Conservation (phyloP, 2,113 vertebrate species). For the Cryptomyrus ogoouensis region DNA sequence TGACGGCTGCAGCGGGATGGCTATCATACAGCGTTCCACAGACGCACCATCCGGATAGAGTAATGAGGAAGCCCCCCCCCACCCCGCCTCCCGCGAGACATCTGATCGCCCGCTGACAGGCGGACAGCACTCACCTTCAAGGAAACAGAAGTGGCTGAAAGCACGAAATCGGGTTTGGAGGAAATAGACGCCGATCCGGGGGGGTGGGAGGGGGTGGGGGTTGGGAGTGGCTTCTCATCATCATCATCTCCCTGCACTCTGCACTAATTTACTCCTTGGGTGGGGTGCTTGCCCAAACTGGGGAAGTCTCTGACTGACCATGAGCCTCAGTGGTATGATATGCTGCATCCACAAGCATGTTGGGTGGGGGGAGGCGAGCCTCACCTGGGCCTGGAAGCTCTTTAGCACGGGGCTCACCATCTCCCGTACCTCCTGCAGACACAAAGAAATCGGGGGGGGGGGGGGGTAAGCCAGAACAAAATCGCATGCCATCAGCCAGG, state of each 20-base stretch:
- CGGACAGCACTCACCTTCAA: conserved; percentile 65
- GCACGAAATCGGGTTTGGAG: conserved; percentile 33
- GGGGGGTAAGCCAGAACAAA: not conserved
- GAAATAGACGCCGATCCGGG: not conserved
- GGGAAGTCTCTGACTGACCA: not conserved
- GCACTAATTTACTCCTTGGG: not conserved
- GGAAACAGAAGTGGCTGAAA: conserved; percentile 67
- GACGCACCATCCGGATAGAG: conserved; percentile 61
- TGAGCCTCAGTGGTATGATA: not conserved
- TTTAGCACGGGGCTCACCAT: conserved; percentile 82
- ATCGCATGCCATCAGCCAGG: not conserved
- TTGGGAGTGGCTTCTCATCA: not conserved
- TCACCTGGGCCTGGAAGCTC: conserved; percentile 82
- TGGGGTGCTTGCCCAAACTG: not conserved
- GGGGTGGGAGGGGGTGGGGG: not conserved
- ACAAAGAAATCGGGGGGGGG: conserved; percentile 41
- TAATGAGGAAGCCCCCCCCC: conserved; percentile 58
- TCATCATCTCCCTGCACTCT: not conserved
- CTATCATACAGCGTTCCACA: conserved; percentile 49
- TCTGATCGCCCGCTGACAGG: conserved; percentile 68
- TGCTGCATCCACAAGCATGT: not conserved
- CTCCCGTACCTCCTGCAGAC: conserved; percentile 72
- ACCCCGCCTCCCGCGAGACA: conserved; percentile 42
- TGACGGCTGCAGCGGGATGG: conserved; percentile 66
- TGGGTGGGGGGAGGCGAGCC: conserved; percentile 27